Evolutionary conservation across 2,113 vertebrate genomes (phyloP).

Genomic region (Myodes glareolus): DNA sequence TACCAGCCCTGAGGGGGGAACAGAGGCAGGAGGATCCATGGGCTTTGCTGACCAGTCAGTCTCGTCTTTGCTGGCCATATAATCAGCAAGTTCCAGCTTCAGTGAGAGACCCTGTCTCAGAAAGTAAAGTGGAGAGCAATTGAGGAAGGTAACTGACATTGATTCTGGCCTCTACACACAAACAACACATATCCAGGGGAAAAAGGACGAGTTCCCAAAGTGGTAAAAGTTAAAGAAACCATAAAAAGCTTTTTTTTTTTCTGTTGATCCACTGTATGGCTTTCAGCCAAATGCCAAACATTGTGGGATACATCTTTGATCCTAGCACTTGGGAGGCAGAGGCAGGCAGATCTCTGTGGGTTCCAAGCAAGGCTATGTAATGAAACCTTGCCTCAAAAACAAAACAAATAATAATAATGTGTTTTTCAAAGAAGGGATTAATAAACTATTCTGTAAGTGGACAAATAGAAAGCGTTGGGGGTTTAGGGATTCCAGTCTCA

Average conservation of each 20-base stretch:
- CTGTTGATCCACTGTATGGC: background rate
- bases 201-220: background rate
- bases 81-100: background rate
- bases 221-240: background rate
- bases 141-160: background rate
- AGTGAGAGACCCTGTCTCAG: background rate
- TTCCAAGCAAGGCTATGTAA: background rate
- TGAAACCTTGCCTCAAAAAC: background rate
- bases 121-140: no score
- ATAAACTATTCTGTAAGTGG: background rate
- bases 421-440: background rate
- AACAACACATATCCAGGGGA: background rate
- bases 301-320: background rate
- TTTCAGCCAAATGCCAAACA: background rate
- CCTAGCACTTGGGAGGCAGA: background rate
- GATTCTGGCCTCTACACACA: background rate
- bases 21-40: no score
- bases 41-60: no score
- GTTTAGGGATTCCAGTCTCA: background rate
- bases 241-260: background rate
- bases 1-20: background rate
- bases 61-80: no score
- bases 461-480: background rate
- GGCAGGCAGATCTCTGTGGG: no score
- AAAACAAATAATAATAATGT: background rate